Conservation (phyloP, 1,140 invertebrate species). For the Euwallacea similis region DNA sequence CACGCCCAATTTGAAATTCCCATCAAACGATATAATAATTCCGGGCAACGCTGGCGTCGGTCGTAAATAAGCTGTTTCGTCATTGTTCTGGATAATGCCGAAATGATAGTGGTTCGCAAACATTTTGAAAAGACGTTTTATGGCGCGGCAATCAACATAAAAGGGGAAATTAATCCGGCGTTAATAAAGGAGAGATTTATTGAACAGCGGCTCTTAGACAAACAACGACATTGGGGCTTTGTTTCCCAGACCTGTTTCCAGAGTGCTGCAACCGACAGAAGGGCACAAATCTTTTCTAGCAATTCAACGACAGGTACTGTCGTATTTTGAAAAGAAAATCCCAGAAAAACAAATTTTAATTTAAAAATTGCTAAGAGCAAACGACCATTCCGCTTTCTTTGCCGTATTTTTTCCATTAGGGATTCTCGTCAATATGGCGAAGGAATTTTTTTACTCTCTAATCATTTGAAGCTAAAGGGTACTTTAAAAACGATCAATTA, state of each 20-base stretch:
- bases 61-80: slow-evolving; percentile 4
- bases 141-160: slow-evolving; percentile 9
- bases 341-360: too few species aligned
- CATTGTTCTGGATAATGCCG: not conserved
- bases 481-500: too few species aligned
- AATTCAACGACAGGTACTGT: too few species aligned
- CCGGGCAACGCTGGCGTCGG: not conserved
- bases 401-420: too few species aligned
- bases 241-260: not conserved
- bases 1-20: not conserved
- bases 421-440: too few species aligned
- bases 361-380: too few species aligned
- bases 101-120: slow-evolving; percentile 3
- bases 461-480: too few species aligned
- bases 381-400: too few species aligned
- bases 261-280: not conserved
- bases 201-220: slow-evolving; percentile 10
- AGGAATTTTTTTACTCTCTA: too few species aligned
- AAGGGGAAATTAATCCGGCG: slow-evolving; percentile 15
- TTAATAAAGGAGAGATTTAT: slow-evolving; percentile 15
- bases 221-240: slow-evolving; percentile 8
- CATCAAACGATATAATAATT: not conserved
- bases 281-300: not conserved
- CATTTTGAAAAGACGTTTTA: slow-evolving; percentile 12
- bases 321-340: too few species aligned